A percentile compares a stretch with the other conserved stretches of the same genome.
Evolutionary conservation across 2,888 invertebrate genomes (phyloP).

Genomic region (Lithophane socia): DNA sequence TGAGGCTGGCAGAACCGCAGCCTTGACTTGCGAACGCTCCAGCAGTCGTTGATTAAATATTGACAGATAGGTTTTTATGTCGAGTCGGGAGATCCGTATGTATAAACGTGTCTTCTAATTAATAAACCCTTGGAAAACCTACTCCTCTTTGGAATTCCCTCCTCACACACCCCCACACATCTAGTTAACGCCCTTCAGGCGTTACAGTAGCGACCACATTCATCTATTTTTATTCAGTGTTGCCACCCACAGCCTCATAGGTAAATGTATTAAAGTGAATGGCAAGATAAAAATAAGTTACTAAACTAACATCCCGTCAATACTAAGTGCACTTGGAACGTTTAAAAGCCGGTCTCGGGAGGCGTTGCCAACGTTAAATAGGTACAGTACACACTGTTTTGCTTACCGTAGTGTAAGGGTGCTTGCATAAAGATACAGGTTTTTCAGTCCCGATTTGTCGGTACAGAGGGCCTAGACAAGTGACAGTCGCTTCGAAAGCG

Average conservation of each 20-base stretch:
- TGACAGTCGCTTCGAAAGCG: too few relatives aligned
- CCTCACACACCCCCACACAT: too few relatives aligned
- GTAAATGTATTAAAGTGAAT: constrained; percentile 1
- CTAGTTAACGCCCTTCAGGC: too few relatives aligned
- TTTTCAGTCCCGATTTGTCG: not conserved
- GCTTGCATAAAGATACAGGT: not conserved
- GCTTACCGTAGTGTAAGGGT: constrained; percentile 3
- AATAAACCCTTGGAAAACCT: too few relatives aligned
- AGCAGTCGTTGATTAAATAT: too few relatives aligned
- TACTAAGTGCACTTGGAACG: constrained; percentile 35
- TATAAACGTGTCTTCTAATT: too few relatives aligned
- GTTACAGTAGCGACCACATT: not conserved
- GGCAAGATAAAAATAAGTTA: constrained; percentile 31
- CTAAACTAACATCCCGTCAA: constrained; percentile 2
- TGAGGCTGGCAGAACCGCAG: too few relatives aligned
- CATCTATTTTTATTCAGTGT: not conserved
- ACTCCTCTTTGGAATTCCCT: too few relatives aligned
- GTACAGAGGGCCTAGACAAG: too few relatives aligned
- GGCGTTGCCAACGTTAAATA: constrained; percentile 10
- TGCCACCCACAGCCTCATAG: not conserved
- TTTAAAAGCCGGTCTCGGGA: constrained; percentile 36
- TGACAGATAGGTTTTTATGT: too few relatives aligned
- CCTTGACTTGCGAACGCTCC: too few relatives aligned
- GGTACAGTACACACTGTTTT: constrained; percentile 25
- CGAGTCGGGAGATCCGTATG: too few relatives aligned